A percentile compares a stretch with the other conserved stretches of the same genome.
These are phyloP conservation scores for Tarsius wallacei DNA, from an alignment of 2,797 vertebrate genomes.

Conservation along the genomic window DNA sequence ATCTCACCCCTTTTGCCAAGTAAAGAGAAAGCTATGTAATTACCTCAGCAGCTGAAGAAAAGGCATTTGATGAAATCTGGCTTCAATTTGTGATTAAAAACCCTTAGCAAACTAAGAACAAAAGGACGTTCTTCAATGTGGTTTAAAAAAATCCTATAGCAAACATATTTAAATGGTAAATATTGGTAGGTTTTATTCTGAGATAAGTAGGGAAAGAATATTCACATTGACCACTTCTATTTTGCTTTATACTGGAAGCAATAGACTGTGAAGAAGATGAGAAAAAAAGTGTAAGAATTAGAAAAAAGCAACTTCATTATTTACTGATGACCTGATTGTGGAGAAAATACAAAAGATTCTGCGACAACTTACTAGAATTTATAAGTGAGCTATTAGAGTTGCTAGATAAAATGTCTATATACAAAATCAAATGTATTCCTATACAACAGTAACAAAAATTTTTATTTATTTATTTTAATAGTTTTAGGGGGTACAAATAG, in stretches of 20 bases:
- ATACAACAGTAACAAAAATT: neutral
- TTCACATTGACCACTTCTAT: neutral
- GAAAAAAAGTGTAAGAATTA: neutral
- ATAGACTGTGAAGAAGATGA: neutral
- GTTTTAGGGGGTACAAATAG: no score
- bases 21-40: neutral
- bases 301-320: neutral
- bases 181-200: neutral
- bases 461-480: no score
- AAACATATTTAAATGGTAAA: neutral
- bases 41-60: neutral
- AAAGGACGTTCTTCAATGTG: neutral
- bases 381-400: neutral
- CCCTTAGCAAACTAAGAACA: neutral
- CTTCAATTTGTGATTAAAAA: conserved; percentile 4
- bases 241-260: neutral
- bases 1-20: neutral
- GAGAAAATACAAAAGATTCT: neutral
- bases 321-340: neutral
- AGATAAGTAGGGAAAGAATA: neutral
- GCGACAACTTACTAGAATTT: neutral
- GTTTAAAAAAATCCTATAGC: neutral
- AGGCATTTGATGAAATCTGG: neutral
- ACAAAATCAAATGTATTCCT: neutral
- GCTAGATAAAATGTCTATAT: neutral